phyloP scores from a whole-genome alignment of 2,113 vertebrate species.

The Piaya cayana region DNA sequence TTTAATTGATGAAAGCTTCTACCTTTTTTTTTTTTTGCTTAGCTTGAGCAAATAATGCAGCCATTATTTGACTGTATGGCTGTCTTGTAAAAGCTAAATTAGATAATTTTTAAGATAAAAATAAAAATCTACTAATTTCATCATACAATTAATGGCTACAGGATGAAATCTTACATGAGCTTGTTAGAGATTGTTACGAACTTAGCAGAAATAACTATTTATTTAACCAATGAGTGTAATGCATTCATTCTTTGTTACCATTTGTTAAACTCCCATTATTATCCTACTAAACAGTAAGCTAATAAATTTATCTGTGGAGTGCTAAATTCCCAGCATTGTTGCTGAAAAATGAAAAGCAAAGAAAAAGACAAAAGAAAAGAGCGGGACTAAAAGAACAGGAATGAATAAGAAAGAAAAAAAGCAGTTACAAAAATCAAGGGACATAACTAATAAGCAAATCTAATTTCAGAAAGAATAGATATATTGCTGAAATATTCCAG shows the following conservation, averaged over 20 bases:
- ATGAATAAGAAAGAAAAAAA: not conserved
- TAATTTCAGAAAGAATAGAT: not conserved
- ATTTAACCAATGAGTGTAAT: not conserved
- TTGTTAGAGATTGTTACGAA: not conserved
- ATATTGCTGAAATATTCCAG: not conserved
- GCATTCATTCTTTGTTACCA: not conserved
- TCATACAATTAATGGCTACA: not conserved
- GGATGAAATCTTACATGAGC: not conserved
- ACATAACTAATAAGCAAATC: not conserved
- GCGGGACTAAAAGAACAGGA: not conserved
- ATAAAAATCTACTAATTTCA: not conserved
- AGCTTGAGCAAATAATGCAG: fast-evolving
- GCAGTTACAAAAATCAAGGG: not conserved
- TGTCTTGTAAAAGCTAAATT: not conserved
- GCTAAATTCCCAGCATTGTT: not conserved
- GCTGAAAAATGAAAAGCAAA: not conserved
- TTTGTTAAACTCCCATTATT: not conserved
- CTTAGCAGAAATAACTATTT: not conserved
- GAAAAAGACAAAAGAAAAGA: not conserved
- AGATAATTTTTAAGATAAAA: not conserved
- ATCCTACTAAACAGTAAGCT: not conserved
- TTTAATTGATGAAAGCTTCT: not conserved
- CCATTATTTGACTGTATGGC: not conserved
- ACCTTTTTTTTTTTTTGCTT: not conserved
- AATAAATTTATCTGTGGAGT: not conserved